Evolutionary conservation across 2,888 invertebrate species (phyloP), one percentile per base, ranked within the genome.

Genomic region (Falcaria lacertinaria): DNA sequence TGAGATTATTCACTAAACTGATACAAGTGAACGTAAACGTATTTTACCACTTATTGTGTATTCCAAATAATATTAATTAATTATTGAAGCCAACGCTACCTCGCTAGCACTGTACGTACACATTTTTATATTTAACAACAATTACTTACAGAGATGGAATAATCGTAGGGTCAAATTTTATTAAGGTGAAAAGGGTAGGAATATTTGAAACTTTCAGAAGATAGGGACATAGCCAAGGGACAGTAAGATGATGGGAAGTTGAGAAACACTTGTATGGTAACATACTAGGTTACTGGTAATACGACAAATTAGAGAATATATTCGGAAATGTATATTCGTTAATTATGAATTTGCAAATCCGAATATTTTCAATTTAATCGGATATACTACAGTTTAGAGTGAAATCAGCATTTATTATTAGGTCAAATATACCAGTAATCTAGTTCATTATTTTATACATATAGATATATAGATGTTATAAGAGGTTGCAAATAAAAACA

Each of bases 171-270:
- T 51, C 48, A 19, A 51, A 37, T 45, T 32, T 28, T n/a, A n/a
- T n/a, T 49, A 46, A 34, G 38, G 39, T 42, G 32, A 25, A 33
- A 39, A 32, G 43, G 32, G 39, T 44, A 40, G 28, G 28, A 13
- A 42, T 34, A 19, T 28, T 25, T 34, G n/a, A n/a, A n/a, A n/a
- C n/a, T n/a, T n/a, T n/a, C n/a, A 15, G 28, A 36, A 22, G 28
- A 41, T 22, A 38, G 34, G 41, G 32, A 1, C 1, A 38, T 50
- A 64, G 71, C 70, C 67, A 52, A 47, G 71, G 63, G 69, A 70
- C 54, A 69, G 69, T 54, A 68, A 73, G 67, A 69, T 67, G 66
- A 69, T 54, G 47, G 45, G 43, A 47, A 47, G 44, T 51, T 47
- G 44, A 41, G 33, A 44, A 47, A 59, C 55, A 57, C 57, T 53